Evolutionary conservation across 2,113 vertebrate genomes (phyloP), one percentile per base, ranked within the genome.

Genomic region (Antennarius striatus): DNA sequence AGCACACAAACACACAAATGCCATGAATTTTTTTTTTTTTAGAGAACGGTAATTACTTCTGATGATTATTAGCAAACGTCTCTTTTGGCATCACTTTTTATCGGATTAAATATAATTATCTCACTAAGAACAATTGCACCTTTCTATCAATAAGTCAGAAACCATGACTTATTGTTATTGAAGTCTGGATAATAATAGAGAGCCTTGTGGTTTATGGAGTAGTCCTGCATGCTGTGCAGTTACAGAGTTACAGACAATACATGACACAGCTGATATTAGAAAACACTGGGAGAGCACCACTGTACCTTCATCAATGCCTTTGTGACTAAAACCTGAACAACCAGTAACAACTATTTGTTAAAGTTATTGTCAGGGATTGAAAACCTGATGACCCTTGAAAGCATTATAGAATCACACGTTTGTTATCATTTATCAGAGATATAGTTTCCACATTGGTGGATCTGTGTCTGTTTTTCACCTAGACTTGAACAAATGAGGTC

Each of bases 31-130:
- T 63, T 1, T 10, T 5, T 13, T 17, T 9, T 40, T 32, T 1
- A 7, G 47, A 22, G 0, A 47, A 29, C 52, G 80, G 86, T 47
- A 82, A 47, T 66, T 70, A 48, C 57, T 42, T 5, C 7, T 73
- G 30, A 48, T 68, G 55, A 39, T 22, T 1, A 22, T n/a, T 83
- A 85, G 60, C 62, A 88, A 87, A 49, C 59, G 86, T 53, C 87
- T 65, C 65, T 78, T n/a, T 78, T 68, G 15, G 16, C 52, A 60
- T 55, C 42, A 53, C 14, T 50, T 47, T 32, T 54, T 8, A 11
- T 2, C 4, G 4, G 10, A 39, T 52, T 14, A 3, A 0, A 3
- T 0, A 3, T 39, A 4, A 10, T 49, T 67, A 63, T 61, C 67
- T 40, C 11, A 28, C 58, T 45, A 8, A 6, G 28, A 9, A 4